These are phyloP conservation scores for Euschistus heros DNA, from an alignment of 1,140 invertebrate genomes.

Conservation along the genomic window DNA sequence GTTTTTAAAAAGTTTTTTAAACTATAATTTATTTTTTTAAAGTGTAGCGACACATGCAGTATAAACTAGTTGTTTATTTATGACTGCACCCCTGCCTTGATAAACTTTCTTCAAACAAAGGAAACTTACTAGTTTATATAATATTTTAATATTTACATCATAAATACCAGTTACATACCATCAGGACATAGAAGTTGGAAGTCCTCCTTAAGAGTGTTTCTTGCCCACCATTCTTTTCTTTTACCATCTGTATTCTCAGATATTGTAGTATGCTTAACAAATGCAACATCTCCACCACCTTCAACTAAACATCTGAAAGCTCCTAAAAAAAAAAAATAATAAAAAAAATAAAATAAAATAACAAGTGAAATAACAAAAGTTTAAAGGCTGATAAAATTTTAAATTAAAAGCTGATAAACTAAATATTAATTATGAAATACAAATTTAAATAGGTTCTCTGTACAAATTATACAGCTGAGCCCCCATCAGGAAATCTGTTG, in stretches of 20 bases:
- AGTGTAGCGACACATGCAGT: no score
- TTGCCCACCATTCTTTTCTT: slow-evolving; percentile 81
- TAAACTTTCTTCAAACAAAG: background rate
- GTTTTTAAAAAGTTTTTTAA: no score
- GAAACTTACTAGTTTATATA: background rate
- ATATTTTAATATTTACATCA: background rate
- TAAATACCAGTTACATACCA: slow-evolving; percentile 42
- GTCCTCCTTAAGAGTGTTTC: slow-evolving; percentile 82
- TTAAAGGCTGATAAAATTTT: no score
- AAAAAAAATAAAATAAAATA: slow-evolving; percentile 4
- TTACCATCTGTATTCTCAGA: slow-evolving; percentile 84
- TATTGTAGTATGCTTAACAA: slow-evolving; percentile 86
- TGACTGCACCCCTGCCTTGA: background rate
- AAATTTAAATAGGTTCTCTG: no score
- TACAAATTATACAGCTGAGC: no score
- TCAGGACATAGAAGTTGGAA: slow-evolving; percentile 90
- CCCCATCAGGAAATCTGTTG: no score
- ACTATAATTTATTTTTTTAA: no score
- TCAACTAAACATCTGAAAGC: slow-evolving; percentile 89
- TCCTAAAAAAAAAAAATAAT: slow-evolving; percentile 36
- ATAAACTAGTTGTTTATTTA: no score
- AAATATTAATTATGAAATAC: no score
- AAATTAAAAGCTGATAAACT: no score
- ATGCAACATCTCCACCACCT: slow-evolving; percentile 88
- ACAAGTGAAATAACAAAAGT: no score